Conservation (phyloP, 2,888 invertebrate genomes). For the Drosophila neutralis region DNA sequence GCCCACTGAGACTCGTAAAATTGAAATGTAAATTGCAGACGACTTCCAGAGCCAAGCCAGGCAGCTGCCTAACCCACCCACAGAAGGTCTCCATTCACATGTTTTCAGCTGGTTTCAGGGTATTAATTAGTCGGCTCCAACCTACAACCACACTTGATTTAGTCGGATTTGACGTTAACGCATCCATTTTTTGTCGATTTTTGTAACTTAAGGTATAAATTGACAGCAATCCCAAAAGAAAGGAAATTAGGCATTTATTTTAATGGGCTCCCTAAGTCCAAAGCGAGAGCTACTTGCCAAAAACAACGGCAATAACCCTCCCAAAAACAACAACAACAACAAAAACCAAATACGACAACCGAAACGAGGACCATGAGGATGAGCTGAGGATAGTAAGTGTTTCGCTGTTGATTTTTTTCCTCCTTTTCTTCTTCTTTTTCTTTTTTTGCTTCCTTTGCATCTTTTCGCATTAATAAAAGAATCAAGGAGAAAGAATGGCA, state of each 20-base stretch:
- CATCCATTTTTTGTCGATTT: constrained; percentile 62
- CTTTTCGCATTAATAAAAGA: constrained; percentile 54
- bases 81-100: neutral
- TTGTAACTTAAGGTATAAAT: constrained; percentile 66
- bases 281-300: constrained; percentile 23
- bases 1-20: neutral
- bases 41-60: neutral
- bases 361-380: constrained; percentile 6
- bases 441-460: constrained; percentile 15
- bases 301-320: constrained; percentile 26
- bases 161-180: constrained; percentile 57
- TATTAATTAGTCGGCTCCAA: neutral
- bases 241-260: constrained; percentile 76
- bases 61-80: neutral
- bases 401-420: constrained; percentile 11
- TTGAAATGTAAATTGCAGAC: neutral
- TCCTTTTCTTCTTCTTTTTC: neutral
- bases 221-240: constrained; percentile 56
- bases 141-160: neutral
- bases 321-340: constrained; percentile 11
- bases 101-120: neutral
- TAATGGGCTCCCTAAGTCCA: constrained; percentile 70
- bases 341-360: constrained; percentile 4
- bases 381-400: constrained; percentile 48
- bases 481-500: constrained; percentile 52